A percentile compares a stretch with the other conserved stretches of the same genome.
phyloP scores from a whole-genome alignment of 2,113 vertebrate species.

The Calyptommatus sinebrachiatus region DNA sequence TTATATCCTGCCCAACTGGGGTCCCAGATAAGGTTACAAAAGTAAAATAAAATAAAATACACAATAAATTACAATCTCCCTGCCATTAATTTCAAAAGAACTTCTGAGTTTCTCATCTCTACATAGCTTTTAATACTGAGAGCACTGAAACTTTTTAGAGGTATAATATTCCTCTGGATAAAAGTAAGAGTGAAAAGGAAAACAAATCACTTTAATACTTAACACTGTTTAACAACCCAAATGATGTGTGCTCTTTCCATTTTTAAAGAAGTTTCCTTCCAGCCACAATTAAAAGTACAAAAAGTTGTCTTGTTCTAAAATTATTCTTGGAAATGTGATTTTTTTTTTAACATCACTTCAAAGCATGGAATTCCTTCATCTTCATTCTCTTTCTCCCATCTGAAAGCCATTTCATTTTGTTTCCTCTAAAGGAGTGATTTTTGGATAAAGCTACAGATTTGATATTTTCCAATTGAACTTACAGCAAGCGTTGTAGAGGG shows the following conservation, averaged over 20 bases:
- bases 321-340: constrained; percentile 71
- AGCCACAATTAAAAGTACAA: constrained; percentile 69
- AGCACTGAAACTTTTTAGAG: constrained; percentile 61
- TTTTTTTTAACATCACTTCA: constrained; percentile 57
- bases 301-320: constrained; percentile 63
- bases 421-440: constrained; percentile 59
- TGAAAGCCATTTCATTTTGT: constrained; percentile 60
- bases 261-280: constrained; percentile 70
- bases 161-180: constrained; percentile 64
- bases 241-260: constrained; percentile 41
- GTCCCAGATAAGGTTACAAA: too few relatives aligned
- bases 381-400: constrained; percentile 22
- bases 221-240: constrained; percentile 64
- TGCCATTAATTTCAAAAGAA: too few relatives aligned
- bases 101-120: constrained; percentile 61
- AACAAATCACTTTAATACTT: constrained; percentile 57
- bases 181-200: constrained; percentile 60
- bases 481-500: constrained; percentile 62
- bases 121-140: constrained; percentile 66
- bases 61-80: too few relatives aligned
- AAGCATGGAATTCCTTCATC: constrained; percentile 41
- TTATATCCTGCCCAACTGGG: too few relatives aligned
- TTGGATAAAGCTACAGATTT: constrained; percentile 60
- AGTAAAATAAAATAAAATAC: too few relatives aligned
- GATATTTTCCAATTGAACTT: constrained; percentile 79